Base-by-base conservation (phyloP, 2,113 vertebrate species). In the Oryctolagus cuniculus region DNA sequence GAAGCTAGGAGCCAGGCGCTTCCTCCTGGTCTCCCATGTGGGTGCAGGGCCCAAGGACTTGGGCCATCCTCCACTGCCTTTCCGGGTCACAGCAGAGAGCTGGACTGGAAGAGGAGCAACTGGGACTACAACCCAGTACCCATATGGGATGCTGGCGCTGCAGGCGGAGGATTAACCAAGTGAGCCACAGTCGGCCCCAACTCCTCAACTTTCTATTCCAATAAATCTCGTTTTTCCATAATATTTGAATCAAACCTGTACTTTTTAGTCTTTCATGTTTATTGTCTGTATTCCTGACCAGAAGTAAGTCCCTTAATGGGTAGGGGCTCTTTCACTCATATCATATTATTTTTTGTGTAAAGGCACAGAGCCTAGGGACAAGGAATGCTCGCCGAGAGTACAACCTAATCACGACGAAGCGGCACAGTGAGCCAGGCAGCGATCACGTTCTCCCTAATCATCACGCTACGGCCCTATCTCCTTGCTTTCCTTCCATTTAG, bases 401-500 rank as follows among this genome's bases (percentile, higher is more conserved):
- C 58, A 94, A 74, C 85, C 11, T 53, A 22, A 4, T 51, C 53
- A 21, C 8, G 9, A 44, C 5, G 5, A 44, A 44, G 6, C 12
- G 67, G 17, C 15, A 51, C 36, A 69, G 86, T 55, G 44, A 36
- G 25, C 38, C 64, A 16, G 36, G 24, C 36, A 31, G 67, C 27
- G 25, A 77, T 27, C 55, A 24, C 61, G 34, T 19, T 89, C 70
- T 64, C 63, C 21, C 24, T 25, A 64, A 61, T 63, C 44, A 58
- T 12, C 36, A 25, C 19, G 86, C 11, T 13, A 49, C 21, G 72
- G 51, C 64, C 22, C 0, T 53, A 51, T 13, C 34, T 87, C 70
- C 70, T 61, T 53, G 38, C 22, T 93, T 85, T 93, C 63, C 74
- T 77, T 31, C 21, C 31, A 67, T 61, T 80, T 85, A 80, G n/a